phyloP scores from a whole-genome alignment of 2,797 vertebrate genomes.

The Aythya fuligula region DNA sequence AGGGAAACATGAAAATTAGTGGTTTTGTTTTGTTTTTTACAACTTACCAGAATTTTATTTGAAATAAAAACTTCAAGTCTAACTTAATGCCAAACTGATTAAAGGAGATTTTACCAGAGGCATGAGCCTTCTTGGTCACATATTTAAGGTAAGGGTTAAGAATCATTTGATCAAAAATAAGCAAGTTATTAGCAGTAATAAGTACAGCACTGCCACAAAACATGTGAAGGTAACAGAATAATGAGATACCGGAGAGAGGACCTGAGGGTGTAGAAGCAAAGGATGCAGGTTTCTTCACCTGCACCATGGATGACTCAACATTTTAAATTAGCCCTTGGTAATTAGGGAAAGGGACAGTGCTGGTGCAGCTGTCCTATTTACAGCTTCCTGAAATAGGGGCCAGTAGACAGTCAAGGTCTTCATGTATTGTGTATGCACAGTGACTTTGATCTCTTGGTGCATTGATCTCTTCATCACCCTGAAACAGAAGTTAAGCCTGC shows the following conservation, averaged over 20 bases:
- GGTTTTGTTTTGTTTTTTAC: not conserved
- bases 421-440: fast-evolving
- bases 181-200: no score
- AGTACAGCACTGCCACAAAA: not conserved
- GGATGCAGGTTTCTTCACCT: not conserved
- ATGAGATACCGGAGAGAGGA: not conserved
- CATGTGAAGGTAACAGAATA: not conserved
- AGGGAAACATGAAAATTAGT: not conserved
- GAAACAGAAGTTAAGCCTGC: not conserved
- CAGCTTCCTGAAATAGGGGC: not conserved
- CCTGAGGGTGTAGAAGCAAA: not conserved
- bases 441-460: not conserved
- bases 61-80: not conserved
- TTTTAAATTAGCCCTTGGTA: constrained; percentile 3
- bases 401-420: not conserved
- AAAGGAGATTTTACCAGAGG: not conserved
- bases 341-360: not conserved
- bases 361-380: not conserved
- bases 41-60: not conserved
- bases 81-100: not conserved
- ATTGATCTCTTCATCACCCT: not conserved
- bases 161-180: not conserved
- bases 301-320: not conserved
- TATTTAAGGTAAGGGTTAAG: not conserved
- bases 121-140: not conserved